Percentiles rank a stretch among this genome's conserved stretches.
Evolutionary conservation across 2,797 vertebrate genomes (phyloP).

Genomic region (Vipera ursinii): DNA sequence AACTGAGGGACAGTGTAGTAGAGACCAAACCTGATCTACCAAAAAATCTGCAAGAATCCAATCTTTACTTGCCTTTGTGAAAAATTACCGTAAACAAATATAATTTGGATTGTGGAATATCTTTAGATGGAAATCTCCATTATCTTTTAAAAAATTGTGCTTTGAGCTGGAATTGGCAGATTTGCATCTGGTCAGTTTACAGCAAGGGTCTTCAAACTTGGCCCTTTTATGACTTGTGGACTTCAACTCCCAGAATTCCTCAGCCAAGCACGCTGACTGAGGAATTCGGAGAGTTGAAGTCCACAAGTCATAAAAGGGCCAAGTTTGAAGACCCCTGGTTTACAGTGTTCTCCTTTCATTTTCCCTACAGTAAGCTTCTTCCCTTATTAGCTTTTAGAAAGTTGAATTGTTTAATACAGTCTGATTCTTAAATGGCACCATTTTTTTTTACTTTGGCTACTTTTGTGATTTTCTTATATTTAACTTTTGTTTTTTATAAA

Average conservation of each 20-base stretch:
- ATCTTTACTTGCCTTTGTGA: background rate
- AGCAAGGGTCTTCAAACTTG: no score
- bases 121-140: background rate
- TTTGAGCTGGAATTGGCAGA: background rate
- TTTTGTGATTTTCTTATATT: background rate
- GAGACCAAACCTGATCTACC: background rate
- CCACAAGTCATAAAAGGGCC: no score
- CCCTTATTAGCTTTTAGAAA: background rate
- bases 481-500: background rate
- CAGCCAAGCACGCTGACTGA: no score
- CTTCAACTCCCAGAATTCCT: no score
- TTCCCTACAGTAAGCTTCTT: background rate
- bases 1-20: background rate
- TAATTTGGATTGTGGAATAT: background rate
- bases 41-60: background rate
- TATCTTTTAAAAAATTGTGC: no score
- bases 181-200: background rate
- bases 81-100: background rate
- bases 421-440: background rate
- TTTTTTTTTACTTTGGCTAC: background rate
- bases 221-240: no score
- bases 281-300: no score
- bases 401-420: background rate
- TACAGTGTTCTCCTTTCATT: background rate
- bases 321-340: no score